These are phyloP conservation scores for Tenthredo amoena DNA, from an alignment of 2,888 invertebrate species.

Conservation along the genomic window DNA sequence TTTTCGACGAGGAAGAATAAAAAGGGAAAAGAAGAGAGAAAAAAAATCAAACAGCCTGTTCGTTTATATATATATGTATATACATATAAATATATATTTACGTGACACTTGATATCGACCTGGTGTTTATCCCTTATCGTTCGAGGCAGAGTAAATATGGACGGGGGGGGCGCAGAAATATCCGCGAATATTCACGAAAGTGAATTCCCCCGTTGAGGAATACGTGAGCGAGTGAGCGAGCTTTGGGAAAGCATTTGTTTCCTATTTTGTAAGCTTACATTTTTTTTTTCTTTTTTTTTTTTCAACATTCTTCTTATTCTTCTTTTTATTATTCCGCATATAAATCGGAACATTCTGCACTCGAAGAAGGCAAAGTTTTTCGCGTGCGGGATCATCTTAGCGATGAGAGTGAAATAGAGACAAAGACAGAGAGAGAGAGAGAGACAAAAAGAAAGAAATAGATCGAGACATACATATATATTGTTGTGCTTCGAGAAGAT, in stretches of 20 bases:
- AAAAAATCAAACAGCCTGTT: no score
- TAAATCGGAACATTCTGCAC: slow-evolving; percentile 23
- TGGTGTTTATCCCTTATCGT: slow-evolving; percentile 7
- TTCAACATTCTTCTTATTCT: neutral
- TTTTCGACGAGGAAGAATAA: neutral
- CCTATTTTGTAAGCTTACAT: neutral
- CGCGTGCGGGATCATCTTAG: neutral
- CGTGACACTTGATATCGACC: neutral
- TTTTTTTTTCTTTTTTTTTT: neutral
- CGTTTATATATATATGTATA: no score
- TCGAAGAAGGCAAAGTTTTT: neutral
- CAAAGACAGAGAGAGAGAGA: neutral
- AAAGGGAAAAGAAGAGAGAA: neutral
- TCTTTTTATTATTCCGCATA: slow-evolving; percentile 36
- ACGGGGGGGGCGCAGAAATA: neutral
- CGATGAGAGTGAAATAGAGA: neutral
- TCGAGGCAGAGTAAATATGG: neutral
- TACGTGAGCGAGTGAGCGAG: neutral
- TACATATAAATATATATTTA: no score
- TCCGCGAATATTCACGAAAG: slow-evolving; percentile 4
- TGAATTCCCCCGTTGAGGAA: neutral
- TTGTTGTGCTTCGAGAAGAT: neutral
- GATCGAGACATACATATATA: neutral
- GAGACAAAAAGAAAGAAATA: neutral
- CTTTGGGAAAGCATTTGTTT: neutral